Evolutionary conservation across 2,888 invertebrate species (phyloP).

Genomic region (Palloptera scutellata): DNA sequence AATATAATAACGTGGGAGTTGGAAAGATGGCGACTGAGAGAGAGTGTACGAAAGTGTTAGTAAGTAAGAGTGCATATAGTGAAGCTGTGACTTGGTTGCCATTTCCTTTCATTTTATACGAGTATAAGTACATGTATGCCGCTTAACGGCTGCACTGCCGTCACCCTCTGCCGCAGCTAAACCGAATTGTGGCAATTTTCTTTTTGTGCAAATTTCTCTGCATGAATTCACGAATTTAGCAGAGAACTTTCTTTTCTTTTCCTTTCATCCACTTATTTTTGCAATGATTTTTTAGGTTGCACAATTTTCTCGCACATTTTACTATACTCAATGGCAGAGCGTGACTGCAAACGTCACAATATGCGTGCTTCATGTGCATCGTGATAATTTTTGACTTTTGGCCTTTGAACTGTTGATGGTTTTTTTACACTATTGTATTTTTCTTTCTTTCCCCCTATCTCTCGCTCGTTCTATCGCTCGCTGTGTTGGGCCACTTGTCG

Average conservation of each 20-base stretch:
- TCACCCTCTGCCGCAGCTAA: no score
- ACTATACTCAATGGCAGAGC: slow-evolving; percentile 8
- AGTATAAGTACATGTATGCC: no score
- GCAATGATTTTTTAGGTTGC: neutral
- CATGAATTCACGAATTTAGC: slow-evolving; percentile 15
- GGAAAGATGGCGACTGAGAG: no score
- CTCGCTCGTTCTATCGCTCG: neutral
- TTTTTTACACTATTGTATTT: no score
- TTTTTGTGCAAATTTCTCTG: slow-evolving; percentile 16
- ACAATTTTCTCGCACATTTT: slow-evolving; percentile 1
- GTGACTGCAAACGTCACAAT: slow-evolving; percentile 29
- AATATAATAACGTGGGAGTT: no score
- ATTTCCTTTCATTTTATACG: no score
- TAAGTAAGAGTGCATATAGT: no score
- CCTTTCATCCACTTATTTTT: slow-evolving; percentile 11
- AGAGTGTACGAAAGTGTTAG: no score
- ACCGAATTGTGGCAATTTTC: no score
- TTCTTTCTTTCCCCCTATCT: neutral
- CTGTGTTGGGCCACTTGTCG: slow-evolving; percentile 6
- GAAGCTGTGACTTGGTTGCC: no score
- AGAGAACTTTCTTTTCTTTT: neutral
- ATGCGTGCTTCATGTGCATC: slow-evolving; percentile 32
- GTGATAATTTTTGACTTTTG: slow-evolving; percentile 34
- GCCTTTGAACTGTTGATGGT: slow-evolving; percentile 22
- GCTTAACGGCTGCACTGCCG: no score